phyloP scores from a whole-genome alignment of 2,797 vertebrate genomes.

The Macroramphosus scolopax region DNA sequence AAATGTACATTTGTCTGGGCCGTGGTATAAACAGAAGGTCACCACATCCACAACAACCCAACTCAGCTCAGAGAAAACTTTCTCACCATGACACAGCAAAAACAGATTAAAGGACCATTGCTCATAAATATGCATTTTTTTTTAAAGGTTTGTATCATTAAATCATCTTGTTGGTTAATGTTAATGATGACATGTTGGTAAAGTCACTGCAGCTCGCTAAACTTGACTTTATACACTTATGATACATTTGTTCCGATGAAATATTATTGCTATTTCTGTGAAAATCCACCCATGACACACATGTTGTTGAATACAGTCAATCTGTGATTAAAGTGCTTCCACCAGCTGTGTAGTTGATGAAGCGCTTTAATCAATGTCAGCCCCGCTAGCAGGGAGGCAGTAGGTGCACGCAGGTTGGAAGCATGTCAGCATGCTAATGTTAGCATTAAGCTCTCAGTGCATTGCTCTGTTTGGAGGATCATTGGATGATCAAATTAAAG shows the following conservation, averaged over 20 bases:
- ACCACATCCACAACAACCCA: constrained; percentile 35
- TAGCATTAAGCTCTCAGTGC: constrained; percentile 2
- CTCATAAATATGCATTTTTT: constrained; percentile 34
- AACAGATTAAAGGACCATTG: constrained; percentile 28
- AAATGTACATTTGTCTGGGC: constrained; percentile 56
- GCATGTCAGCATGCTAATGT: constrained; percentile 14
- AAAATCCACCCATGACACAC: constrained; percentile 10
- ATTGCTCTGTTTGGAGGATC: neutral
- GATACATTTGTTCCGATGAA: constrained; percentile 32
- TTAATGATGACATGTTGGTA: constrained; percentile 29
- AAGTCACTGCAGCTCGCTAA: constrained; percentile 5
- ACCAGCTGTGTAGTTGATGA: constrained; percentile 44
- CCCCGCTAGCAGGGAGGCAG: neutral
- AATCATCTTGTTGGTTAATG: constrained; percentile 37
- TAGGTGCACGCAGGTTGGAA: neutral
- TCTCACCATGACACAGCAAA: constrained; percentile 51
- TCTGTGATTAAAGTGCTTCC: constrained; percentile 18
- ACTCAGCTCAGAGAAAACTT: constrained; percentile 39
- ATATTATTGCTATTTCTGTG: too few relatives aligned
- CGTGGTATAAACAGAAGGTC: constrained; percentile 59
- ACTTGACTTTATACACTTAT: constrained; percentile 5
- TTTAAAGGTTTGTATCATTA: constrained; percentile 10
- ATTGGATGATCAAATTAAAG: too few relatives aligned
- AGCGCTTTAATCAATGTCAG: constrained; percentile 44
- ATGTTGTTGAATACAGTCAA: constrained; percentile 32